Evolutionary conservation across 2,113 vertebrate species (phyloP).

Genomic region (Dryoscopus gambensis): DNA sequence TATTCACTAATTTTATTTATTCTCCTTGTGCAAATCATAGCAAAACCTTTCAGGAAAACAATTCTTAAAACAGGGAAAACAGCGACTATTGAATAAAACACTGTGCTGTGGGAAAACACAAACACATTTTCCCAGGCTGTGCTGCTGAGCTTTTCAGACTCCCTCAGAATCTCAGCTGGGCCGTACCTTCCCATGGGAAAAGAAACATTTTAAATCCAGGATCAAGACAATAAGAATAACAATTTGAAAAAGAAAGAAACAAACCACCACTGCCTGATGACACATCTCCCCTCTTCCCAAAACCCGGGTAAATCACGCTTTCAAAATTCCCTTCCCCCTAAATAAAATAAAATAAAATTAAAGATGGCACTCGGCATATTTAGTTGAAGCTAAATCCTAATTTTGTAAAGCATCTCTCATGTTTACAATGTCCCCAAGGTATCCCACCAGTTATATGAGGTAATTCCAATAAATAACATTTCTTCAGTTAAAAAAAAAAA

Average conservation of each 20-base stretch:
- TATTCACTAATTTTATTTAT: not conserved
- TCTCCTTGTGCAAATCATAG: not conserved
- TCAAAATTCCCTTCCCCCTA: not conserved
- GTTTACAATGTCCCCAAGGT: not conserved
- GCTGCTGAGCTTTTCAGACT: not conserved
- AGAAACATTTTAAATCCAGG: not conserved
- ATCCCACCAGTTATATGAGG: not conserved
- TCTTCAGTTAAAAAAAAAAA: not conserved
- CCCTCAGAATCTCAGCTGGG: not conserved
- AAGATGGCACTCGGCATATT: not conserved
- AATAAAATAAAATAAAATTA: not conserved
- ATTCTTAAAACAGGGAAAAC: not conserved
- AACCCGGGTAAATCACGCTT: not conserved
- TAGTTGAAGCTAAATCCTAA: not conserved
- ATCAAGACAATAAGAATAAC: not conserved
- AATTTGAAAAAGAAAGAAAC: not conserved
- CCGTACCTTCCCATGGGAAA: not conserved
- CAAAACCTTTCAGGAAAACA: not conserved
- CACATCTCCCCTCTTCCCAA: not conserved
- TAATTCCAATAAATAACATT: not conserved
- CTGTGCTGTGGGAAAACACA: constrained; percentile 9
- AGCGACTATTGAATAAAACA: not conserved
- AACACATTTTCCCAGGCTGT: not conserved
- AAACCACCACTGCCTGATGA: not conserved
- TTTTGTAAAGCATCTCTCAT: not conserved